Evolutionary conservation across 92 coral and sea anemone genomes (phyloP), one percentile per base, ranked within the genome.

Genomic region (Epizoanthus scotinus): DNA sequence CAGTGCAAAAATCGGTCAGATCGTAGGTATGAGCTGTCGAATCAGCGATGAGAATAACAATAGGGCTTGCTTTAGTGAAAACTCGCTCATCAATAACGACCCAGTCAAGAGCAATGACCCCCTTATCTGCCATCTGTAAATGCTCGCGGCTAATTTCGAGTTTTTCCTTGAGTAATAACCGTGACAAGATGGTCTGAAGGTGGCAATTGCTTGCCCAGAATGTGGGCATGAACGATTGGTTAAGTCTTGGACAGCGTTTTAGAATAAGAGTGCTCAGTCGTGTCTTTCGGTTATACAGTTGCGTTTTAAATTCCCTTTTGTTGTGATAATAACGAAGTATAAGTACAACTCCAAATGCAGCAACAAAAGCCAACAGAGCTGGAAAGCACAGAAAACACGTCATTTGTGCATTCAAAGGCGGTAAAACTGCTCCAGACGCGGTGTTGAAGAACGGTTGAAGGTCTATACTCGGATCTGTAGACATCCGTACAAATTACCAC

Each of bases 41-140:
- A 14, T 93, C 98, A 15, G 98, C 97, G 28, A 96, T 88, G 34
- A 96, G 84, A 2, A 96, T 60, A 85, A 96, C 79, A 1, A 96
- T 84, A 9, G 99, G 96, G 38, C 98, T 91, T 19, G 83, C 88
- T 82, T 92, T 89, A 31, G 75, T 87, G 31, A 96, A 54, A 1
- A 60, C 29, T 26, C 84, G 74, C 31, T 93, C 98, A 2, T 90
- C 91, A 21, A 86, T 86, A 13, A 82, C 88, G 5, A 94, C 72
- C 99, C 99, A 96, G 82, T 96, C 99, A 54, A 96, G 86, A 8
- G 96, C 98, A 13, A 96, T 67, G 20, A 96, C 87, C 19, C 99
- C 99, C 54, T 91, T 90, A 78, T 96, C 99, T 5, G 89, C 98
- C 90, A 96, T 88, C 84, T 93, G 98, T 4, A 96, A 78, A 82